phyloP scores from a whole-genome alignment of 1,140 invertebrate genomes.

The Macrocentrus cingulum region DNA sequence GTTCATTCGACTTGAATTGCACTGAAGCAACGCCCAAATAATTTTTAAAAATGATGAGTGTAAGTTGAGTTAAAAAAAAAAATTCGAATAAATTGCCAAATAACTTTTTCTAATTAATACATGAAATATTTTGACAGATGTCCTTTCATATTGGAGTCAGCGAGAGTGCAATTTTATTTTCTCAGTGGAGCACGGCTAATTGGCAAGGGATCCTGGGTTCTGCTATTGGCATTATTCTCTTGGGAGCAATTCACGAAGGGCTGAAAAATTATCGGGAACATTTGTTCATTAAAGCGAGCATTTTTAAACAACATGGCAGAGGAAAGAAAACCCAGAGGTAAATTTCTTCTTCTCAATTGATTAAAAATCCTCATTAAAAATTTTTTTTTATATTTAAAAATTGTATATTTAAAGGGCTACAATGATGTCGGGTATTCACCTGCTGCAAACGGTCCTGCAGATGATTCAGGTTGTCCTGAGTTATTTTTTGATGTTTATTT shows the following conservation, averaged over 20 bases:
- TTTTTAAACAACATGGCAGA: not conserved
- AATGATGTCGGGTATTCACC: constrained; percentile 58
- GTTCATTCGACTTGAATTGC: not conserved
- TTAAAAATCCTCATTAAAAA: not conserved
- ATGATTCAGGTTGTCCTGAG: constrained; percentile 67
- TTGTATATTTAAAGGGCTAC: constrained; percentile 34
- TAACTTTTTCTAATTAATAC: not conserved
- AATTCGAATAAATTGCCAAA: not conserved
- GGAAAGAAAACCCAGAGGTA: not conserved
- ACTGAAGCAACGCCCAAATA: not conserved
- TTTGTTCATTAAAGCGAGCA: not conserved
- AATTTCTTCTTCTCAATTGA: no score
- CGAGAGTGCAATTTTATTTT: constrained; percentile 47
- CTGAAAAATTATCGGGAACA: constrained; percentile 52
- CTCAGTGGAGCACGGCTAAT: constrained; percentile 42
- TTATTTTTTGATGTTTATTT: constrained; percentile 75
- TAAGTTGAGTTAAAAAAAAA: constrained; percentile 8
- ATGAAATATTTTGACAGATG: constrained; percentile 38
- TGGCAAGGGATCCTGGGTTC: constrained; percentile 45
- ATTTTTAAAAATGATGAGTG: constrained; percentile 24
- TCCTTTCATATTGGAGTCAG: constrained; percentile 48
- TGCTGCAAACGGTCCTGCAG: constrained; percentile 67
- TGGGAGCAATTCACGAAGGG: constrained; percentile 47
- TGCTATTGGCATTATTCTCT: constrained; percentile 41
- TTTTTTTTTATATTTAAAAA: constrained; percentile 13